These are phyloP conservation scores for Pollenia labialis DNA, from an alignment of 2,888 invertebrate genomes.

Conservation along the genomic window DNA sequence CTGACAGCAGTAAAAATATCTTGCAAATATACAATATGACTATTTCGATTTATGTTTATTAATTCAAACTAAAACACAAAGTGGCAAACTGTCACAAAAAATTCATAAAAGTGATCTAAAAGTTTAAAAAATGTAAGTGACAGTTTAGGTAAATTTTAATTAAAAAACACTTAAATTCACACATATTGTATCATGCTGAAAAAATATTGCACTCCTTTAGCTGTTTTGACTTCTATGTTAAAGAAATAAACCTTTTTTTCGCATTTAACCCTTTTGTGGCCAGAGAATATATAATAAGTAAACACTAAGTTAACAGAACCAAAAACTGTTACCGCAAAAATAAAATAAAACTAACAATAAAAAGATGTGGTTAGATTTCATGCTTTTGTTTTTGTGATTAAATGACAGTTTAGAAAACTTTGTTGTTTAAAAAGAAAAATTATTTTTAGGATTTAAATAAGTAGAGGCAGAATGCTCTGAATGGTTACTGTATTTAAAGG, in stretches of 20 bases:
- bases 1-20: too few relatives aligned
- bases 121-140: background rate
- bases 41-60: too few relatives aligned
- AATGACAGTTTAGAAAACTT: background rate
- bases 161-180: too few relatives aligned
- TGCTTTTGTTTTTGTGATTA: background rate
- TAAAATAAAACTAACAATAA: too few relatives aligned
- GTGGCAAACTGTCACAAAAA: background rate
- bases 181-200: too few relatives aligned
- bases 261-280: background rate
- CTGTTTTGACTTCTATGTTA: too few relatives aligned
- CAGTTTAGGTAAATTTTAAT: background rate
- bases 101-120: background rate
- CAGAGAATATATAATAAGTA: background rate
- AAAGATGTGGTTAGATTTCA: constrained; percentile 1
- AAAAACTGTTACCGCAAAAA: background rate
- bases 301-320: background rate
- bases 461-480: too few relatives aligned
- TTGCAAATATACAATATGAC: too few relatives aligned
- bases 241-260: background rate
- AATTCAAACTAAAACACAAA: background rate
- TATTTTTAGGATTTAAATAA: too few relatives aligned
- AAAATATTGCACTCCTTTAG: too few relatives aligned
- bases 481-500: too few relatives aligned
- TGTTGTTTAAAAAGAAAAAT: background rate